A percentile compares a stretch with the other conserved stretches of the same genome.
These are phyloP conservation scores for Cartodere bifasciata DNA, from an alignment of 2,888 invertebrate genomes.

Conservation along the genomic window DNA sequence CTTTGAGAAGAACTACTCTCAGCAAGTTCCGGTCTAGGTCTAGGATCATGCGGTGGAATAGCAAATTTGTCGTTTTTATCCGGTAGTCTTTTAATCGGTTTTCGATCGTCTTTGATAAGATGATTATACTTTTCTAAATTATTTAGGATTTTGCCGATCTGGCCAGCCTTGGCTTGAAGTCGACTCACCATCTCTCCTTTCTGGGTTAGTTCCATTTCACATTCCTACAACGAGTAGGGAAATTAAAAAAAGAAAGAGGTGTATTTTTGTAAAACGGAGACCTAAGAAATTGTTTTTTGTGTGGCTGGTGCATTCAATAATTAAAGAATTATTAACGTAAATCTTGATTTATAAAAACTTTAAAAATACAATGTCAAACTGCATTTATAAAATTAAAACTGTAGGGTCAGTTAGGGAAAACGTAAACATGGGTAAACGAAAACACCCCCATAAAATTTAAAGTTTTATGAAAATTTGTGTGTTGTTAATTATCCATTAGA, in stretches of 20 bases:
- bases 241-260: not conserved
- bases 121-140: conserved; percentile 81
- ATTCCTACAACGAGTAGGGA: conserved; percentile 54
- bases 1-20: not conserved
- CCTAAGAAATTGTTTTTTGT: not conserved
- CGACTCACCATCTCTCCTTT: conserved; percentile 93
- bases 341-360: too few species aligned
- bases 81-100: conserved; percentile 15
- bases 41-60: too few species aligned
- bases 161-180: conserved; percentile 88
- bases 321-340: too few species aligned
- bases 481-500: too few species aligned
- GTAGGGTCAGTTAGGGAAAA: too few species aligned
- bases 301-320: too few species aligned
- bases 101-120: conserved; percentile 46
- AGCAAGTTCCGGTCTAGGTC: not conserved
- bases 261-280: too few species aligned
- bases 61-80: conserved; percentile 6
- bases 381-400: too few species aligned
- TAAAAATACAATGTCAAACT: too few species aligned
- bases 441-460: too few species aligned
- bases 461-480: too few species aligned
- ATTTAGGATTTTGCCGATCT: conserved; percentile 86
- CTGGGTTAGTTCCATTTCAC: conserved; percentile 89
- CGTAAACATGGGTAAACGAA: too few species aligned